A percentile compares a stretch with the other conserved stretches of the same genome.
These are phyloP conservation scores for Orbicella faveolata DNA, from an alignment of 64 coral and sea anemone genomes.

Conservation along the genomic window DNA sequence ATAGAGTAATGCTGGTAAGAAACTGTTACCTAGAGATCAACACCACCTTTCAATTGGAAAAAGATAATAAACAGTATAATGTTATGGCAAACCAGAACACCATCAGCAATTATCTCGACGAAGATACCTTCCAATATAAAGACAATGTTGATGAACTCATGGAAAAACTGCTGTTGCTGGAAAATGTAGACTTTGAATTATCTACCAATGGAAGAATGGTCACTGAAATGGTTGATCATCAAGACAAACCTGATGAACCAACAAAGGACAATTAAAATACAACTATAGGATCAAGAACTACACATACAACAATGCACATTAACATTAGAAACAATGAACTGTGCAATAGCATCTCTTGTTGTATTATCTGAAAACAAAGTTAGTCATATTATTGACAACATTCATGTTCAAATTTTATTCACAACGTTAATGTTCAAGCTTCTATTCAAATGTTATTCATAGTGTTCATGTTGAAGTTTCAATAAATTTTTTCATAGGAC, in stretches of 20 bases:
- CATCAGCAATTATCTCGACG: slow-evolving; percentile 1
- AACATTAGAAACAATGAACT: too few relatives aligned
- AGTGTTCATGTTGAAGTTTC: too few relatives aligned
- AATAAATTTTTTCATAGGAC: too few relatives aligned
- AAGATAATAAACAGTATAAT: neutral
- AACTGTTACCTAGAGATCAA: slow-evolving; percentile 27
- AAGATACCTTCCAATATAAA: slow-evolving; percentile 1
- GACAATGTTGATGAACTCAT: slow-evolving; percentile 4
- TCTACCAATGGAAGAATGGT: neutral
- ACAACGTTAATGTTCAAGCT: too few relatives aligned
- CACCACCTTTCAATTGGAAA: slow-evolving; percentile 21
- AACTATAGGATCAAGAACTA: too few relatives aligned
- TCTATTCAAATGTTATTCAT: too few relatives aligned
- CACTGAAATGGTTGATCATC: slow-evolving; percentile 23
- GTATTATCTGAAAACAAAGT: too few relatives aligned
- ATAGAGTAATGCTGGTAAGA: slow-evolving; percentile 8
- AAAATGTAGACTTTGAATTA: slow-evolving; percentile 4
- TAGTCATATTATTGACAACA: too few relatives aligned
- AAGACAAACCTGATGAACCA: neutral
- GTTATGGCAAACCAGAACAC: neutral
- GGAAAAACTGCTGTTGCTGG: slow-evolving; percentile 12
- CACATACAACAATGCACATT: too few relatives aligned
- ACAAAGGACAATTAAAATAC: too few relatives aligned
- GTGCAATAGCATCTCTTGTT: too few relatives aligned
- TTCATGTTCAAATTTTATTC: too few relatives aligned